A percentile compares a stretch with the other conserved stretches of the same genome.
These are phyloP conservation scores for Mycalesis mineus DNA, from an alignment of 2,888 invertebrate species.

Conservation along the genomic window DNA sequence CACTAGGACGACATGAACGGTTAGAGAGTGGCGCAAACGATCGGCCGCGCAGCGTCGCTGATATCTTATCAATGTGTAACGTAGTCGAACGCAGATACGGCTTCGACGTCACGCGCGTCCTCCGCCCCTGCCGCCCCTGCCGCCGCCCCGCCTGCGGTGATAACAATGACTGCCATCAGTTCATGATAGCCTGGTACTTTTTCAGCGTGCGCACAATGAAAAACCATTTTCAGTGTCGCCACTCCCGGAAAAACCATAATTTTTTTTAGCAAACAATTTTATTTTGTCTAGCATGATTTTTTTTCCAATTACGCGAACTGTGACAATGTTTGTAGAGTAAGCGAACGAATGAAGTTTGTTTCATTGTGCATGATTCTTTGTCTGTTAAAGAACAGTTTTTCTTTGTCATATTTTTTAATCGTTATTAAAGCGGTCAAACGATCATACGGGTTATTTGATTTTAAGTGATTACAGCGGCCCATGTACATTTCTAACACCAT, in stretches of 20 bases:
- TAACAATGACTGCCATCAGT: constrained; percentile 59
- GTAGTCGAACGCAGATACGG: constrained; percentile 43
- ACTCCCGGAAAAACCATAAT: constrained; percentile 28
- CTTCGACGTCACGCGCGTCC: constrained; percentile 40
- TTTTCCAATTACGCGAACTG: too few species aligned
- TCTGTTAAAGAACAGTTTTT: too few species aligned
- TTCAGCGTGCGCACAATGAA: constrained; percentile 58
- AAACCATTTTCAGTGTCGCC: constrained; percentile 51
- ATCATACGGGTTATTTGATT: too few species aligned
- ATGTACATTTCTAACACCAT: too few species aligned
- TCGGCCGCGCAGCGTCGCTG: constrained; percentile 32
- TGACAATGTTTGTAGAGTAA: too few species aligned
- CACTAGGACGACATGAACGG: constrained; percentile 51
- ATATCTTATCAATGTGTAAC: constrained; percentile 59
- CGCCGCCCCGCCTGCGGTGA: constrained; percentile 45
- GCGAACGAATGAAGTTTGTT: too few species aligned
- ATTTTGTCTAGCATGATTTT: background rate
- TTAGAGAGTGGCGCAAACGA: constrained; percentile 6
- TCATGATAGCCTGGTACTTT: constrained; percentile 72
- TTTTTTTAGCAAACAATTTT: background rate
- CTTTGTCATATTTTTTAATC: too few species aligned
- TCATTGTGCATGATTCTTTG: too few species aligned
- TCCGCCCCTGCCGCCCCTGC: constrained; percentile 37
- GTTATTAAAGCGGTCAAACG: too few species aligned
- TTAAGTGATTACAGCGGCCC: too few species aligned